phyloP scores from a whole-genome alignment of 1,140 invertebrate species.

The Saccostrea echinata region DNA sequence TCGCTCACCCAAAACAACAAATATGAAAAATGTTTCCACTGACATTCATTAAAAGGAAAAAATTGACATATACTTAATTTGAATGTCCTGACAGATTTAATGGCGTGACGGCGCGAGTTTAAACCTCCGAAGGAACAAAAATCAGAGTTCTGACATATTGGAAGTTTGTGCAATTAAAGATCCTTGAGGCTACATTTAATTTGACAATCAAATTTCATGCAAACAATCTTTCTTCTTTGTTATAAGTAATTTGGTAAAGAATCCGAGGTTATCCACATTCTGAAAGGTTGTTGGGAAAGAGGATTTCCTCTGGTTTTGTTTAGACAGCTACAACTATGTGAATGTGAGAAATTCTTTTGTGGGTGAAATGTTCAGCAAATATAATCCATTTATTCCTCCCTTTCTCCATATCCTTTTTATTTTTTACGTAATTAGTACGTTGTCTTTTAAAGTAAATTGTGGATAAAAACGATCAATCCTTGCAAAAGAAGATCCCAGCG shows the following conservation, averaged over 20 bases:
- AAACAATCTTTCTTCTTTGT: not conserved
- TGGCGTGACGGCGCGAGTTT: not conserved
- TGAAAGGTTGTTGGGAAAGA: no score
- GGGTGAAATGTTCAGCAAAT: not conserved
- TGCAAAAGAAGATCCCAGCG: not conserved
- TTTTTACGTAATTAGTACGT: not conserved
- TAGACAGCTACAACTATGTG: no score
- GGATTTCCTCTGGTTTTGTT: no score
- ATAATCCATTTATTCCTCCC: not conserved
- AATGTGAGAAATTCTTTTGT: not conserved
- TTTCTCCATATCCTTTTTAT: not conserved
- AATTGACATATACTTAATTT: no score
- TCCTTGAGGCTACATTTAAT: not conserved
- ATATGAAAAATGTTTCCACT: not conserved
- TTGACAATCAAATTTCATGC: not conserved
- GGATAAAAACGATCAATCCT: not conserved
- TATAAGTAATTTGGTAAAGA: not conserved
- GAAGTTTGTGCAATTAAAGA: slow-evolving; percentile 4
- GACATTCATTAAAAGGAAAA: not conserved
- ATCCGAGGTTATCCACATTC: not conserved
- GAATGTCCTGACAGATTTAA: not conserved
- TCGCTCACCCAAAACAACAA: not conserved
- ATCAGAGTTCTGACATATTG: not conserved
- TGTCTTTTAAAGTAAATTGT: not conserved
- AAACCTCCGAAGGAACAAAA: slow-evolving; percentile 1